Percentiles rank a stretch among this genome's conserved stretches.
Evolutionary conservation across 1,140 invertebrate species (phyloP).

Genomic region (Sesamia nonagrioides): DNA sequence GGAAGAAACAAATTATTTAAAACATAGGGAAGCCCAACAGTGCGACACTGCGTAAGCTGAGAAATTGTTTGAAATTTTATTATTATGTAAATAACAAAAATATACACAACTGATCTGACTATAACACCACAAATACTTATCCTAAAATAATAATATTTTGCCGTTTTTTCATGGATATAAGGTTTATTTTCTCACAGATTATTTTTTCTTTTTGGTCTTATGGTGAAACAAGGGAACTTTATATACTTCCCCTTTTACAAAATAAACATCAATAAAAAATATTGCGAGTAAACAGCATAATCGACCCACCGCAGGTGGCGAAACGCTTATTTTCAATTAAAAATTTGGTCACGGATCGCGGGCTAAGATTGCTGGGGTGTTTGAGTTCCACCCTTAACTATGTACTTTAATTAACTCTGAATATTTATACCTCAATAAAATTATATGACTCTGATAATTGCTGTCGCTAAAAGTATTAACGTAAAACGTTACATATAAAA

Average conservation of each 20-base stretch:
- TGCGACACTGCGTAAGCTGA: too few species aligned
- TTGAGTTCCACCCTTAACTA: conserved; percentile 38
- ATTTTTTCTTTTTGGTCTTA: too few species aligned
- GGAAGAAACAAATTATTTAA: too few species aligned
- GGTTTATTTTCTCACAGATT: too few species aligned
- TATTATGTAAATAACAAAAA: too few species aligned
- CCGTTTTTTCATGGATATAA: too few species aligned
- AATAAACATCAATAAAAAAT: not conserved
- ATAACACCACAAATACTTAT: too few species aligned
- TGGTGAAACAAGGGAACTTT: not conserved
- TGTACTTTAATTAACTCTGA: conserved; percentile 49
- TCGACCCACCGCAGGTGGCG: conserved; percentile 16
- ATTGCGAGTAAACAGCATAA: conserved; percentile 17
- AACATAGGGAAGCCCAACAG: too few species aligned
- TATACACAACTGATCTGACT: too few species aligned
- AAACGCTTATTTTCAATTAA: conserved; percentile 48
- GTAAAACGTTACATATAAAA: too few species aligned
- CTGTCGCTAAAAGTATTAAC: conserved; percentile 1
- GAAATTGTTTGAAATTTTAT: too few species aligned
- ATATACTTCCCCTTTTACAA: not conserved
- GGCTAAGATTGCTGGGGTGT: conserved; percentile 45
- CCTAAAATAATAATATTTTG: too few species aligned
- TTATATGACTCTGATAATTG: conserved; percentile 43
- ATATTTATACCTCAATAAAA: conserved; percentile 29
- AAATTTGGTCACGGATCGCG: conserved; percentile 50